phyloP scores from a whole-genome alignment of 2,797 vertebrate species.

The Enteromius trimaculatus region DNA sequence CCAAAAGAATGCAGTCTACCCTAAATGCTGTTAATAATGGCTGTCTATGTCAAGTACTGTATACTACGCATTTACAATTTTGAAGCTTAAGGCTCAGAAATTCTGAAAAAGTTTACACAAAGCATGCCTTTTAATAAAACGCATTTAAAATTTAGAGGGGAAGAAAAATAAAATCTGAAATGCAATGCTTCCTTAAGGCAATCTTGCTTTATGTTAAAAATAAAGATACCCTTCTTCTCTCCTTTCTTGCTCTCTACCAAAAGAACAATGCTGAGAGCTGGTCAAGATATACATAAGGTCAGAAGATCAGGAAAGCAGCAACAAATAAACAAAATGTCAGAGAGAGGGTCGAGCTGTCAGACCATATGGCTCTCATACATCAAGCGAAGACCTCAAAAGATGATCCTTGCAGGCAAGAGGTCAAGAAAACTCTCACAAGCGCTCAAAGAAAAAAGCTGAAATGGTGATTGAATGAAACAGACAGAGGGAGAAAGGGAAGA shows the following conservation, averaged over 20 bases:
- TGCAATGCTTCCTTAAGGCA: constrained; percentile 2
- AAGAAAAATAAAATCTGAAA: constrained; percentile 37
- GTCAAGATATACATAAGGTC: constrained; percentile 22
- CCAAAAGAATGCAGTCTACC: constrained; percentile 51
- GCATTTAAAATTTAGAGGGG: constrained; percentile 50
- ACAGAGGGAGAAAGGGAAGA: constrained; percentile 31
- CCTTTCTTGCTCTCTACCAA: not conserved
- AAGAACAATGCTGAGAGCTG: constrained; percentile 4
- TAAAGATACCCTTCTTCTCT: not conserved
- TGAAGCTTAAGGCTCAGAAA: constrained; percentile 34
- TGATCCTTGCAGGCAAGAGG: constrained; percentile 34
- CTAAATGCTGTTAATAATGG: constrained; percentile 58
- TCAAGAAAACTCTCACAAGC: constrained; percentile 44
- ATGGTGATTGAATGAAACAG: constrained; percentile 37
- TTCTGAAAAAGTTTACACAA: constrained; percentile 4
- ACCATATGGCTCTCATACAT: constrained; percentile 37
- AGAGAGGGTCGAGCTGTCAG: constrained; percentile 26
- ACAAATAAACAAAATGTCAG: constrained; percentile 35
- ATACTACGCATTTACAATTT: constrained; percentile 59
- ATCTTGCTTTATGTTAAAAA: not conserved
- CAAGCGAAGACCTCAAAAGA: constrained; percentile 52
- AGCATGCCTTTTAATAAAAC: constrained; percentile 64
- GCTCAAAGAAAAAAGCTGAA: constrained; percentile 48
- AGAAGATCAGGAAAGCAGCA: constrained; percentile 41
- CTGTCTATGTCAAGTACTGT: constrained; percentile 50